Base-by-base conservation (phyloP, 2,888 invertebrate genomes). In the Malthinus flaveolus region DNA sequence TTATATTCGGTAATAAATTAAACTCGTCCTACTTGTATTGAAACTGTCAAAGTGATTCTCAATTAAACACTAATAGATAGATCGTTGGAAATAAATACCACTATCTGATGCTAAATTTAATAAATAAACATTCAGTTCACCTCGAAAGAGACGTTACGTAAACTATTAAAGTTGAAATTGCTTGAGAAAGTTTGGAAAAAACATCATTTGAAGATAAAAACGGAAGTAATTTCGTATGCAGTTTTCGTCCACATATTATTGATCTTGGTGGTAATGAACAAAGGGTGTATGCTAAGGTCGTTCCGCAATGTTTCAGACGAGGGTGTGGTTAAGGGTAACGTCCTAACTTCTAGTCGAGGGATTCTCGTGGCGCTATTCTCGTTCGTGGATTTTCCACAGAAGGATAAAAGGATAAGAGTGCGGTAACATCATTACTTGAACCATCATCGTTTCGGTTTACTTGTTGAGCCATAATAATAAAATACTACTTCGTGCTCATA, bases 261-360 rank as follows among this genome's bases (percentile, higher is more conserved):
- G 61, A 61, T 61, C 61, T 50, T 7, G 15, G 45, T 52, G 47
- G 48, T 50, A 54, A 58, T 55, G 54, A 57, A 54, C 49, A 54
- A 42, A 48, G 56, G 49, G 34, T 56, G 60, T 32, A 34, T 57
- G 53, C 62, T 52, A 59, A 58, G 64, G 61, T 59, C 61, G 53
- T 55, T 51, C 39, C 59, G 55, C 55, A 54, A 49, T 56, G 54
- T 52, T 56, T 59, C 55, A 52, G 66, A 64, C 62, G 64, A 58
- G 62, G 66, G 64, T 59, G 66, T 61, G 64, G 64, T 54, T 50
- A 56, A 56, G 66, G 62, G 64, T 64, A 66, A 66, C 56, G 66
- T 54, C 61, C 66, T 60, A 45, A 54, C 50, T 54, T 23, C 23
- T 23, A 23, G 5, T 5, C 23, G 23, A 23, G 58, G 60, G 60